These are phyloP conservation scores for Eremophila alpestris DNA, from an alignment of 2,797 vertebrate genomes.

Conservation along the genomic window DNA sequence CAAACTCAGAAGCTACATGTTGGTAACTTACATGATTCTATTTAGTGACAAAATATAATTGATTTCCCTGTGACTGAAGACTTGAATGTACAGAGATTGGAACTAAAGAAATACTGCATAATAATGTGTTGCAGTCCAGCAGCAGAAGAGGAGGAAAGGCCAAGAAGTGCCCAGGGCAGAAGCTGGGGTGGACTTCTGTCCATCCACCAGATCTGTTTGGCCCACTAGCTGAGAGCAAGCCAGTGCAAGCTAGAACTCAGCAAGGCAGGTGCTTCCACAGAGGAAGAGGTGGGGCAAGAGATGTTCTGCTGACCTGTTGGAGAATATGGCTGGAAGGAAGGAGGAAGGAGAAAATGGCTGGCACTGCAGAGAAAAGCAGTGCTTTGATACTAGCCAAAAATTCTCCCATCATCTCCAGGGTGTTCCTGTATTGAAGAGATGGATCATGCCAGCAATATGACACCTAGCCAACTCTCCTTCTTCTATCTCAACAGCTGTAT, in stretches of 20 bases:
- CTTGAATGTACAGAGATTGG: neutral
- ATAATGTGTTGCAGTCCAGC: neutral
- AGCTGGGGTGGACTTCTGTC: neutral
- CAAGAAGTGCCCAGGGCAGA: neutral
- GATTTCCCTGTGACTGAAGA: neutral
- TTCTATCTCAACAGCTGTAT: neutral
- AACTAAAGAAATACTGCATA: neutral
- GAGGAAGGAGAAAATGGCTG: neutral
- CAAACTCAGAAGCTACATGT: neutral
- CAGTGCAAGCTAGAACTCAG: neutral
- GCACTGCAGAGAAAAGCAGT: neutral
- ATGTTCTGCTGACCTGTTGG: neutral
- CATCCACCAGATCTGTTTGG: neutral
- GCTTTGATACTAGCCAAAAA: neutral
- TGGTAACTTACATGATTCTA: neutral
- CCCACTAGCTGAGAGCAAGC: neutral
- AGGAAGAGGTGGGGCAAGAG: neutral
- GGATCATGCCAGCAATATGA: neutral
- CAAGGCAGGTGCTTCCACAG: neutral
- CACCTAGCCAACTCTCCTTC: neutral
- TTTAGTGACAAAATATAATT: neutral
- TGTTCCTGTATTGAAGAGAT: neutral
- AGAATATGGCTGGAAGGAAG: neutral
- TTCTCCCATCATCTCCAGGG: neutral
- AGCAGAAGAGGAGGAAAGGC: neutral